Evolutionary conservation across 1,140 invertebrate species (phyloP).

Genomic region (Vanessa atalanta): DNA sequence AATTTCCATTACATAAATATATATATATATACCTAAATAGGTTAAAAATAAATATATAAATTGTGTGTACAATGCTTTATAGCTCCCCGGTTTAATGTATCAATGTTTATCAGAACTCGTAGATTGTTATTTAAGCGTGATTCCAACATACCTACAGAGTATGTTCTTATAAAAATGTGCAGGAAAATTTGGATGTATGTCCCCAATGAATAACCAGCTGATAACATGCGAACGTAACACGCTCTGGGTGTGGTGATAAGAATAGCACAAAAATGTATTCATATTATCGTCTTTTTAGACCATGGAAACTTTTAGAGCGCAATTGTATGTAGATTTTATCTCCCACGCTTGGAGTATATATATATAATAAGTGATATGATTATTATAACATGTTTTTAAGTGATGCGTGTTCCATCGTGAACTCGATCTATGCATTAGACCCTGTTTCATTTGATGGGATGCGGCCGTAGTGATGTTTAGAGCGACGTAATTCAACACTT

Average conservation of each 20-base stretch:
- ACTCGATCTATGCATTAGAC: slow-evolving; percentile 73
- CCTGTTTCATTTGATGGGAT: slow-evolving; percentile 68
- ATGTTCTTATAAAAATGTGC: slow-evolving; percentile 8
- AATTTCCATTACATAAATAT: background rate
- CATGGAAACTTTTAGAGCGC: slow-evolving; percentile 16
- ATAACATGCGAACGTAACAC: slow-evolving; percentile 13
- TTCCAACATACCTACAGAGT: background rate
- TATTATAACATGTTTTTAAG: slow-evolving; percentile 41
- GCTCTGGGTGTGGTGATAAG: slow-evolving; percentile 20
- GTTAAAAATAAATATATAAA: background rate
- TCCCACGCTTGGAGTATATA: slow-evolving; percentile 47
- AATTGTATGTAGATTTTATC: slow-evolving; percentile 54
- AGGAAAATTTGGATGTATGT: slow-evolving; percentile 14
- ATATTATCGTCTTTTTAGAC: background rate
- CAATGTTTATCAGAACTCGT: slow-evolving; percentile 6
- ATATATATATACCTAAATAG: background rate
- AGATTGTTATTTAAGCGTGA: slow-evolving; percentile 4
- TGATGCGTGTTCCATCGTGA: slow-evolving; percentile 58
- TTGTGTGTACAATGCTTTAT: background rate
- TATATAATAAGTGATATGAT: slow-evolving; percentile 25
- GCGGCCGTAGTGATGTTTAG: slow-evolving; percentile 42
- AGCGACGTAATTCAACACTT: slow-evolving; percentile 55
- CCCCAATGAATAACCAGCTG: slow-evolving; percentile 15
- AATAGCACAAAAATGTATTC: slow-evolving; percentile 20
- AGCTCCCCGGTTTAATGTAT: background rate